Conservation (phyloP, 1,140 invertebrate genomes). For the Hylyphantes graminicola region DNA sequence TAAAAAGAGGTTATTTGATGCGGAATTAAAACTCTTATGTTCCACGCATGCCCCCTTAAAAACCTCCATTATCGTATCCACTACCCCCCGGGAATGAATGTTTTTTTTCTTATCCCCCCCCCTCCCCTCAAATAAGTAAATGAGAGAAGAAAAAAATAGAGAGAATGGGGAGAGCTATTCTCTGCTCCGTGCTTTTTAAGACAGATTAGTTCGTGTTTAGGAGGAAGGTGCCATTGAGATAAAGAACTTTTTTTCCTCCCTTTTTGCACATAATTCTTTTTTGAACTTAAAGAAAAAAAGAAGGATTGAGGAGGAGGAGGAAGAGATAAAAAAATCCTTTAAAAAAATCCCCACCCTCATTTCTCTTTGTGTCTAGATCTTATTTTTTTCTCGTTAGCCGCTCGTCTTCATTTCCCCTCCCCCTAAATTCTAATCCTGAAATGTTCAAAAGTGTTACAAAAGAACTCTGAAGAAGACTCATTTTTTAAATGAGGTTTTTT, state of each 20-base stretch:
- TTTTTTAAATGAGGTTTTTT: conserved; percentile 13
- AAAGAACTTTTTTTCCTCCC: conserved; percentile 52
- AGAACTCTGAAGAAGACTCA: conserved; percentile 25
- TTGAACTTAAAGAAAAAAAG: conserved; percentile 38
- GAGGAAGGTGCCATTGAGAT: conserved; percentile 49
- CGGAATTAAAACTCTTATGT: conserved; percentile 50
- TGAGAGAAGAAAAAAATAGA: conserved; percentile 29
- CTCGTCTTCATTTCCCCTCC: conserved; percentile 27
- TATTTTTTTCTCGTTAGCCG: conserved; percentile 59
- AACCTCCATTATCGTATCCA: conserved; percentile 3
- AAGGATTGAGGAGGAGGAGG: too few relatives aligned
- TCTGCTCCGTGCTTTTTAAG: conserved; percentile 52
- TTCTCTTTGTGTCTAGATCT: conserved; percentile 20
- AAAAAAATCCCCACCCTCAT: not conserved
- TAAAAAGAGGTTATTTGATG: conserved; percentile 42
- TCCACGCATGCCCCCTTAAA: conserved; percentile 14
- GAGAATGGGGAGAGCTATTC: conserved; percentile 25
- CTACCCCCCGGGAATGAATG: not conserved
- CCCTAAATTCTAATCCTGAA: conserved; percentile 56
- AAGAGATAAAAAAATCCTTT: conserved; percentile 28
- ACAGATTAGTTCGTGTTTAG: conserved; percentile 61
- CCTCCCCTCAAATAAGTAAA: conserved; percentile 23
- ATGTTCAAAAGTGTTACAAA: conserved; percentile 61
- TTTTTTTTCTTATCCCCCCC: conserved; percentile 8
- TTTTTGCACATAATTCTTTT: conserved; percentile 55